Evolutionary conservation across 1,140 invertebrate genomes (phyloP), one percentile per base, ranked within the genome.

Genomic region (Drosophila parabipectinata): DNA sequence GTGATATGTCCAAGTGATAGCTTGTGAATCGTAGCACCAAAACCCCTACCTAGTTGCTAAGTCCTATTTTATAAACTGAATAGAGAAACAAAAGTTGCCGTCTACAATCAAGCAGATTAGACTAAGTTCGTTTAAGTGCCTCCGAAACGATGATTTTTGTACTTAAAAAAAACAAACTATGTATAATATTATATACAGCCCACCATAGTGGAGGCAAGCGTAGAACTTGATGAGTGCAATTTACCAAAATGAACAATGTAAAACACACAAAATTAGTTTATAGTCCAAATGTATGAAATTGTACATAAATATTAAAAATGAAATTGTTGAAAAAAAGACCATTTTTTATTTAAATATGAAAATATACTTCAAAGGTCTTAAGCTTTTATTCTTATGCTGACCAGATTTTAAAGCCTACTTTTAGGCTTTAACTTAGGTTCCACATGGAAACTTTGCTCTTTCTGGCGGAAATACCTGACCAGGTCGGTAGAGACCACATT

Each of bases 1-100:
- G 74, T 77, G 74, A 77, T 76, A 68, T 77, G 63, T 77, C 74
- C 62, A 77, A 78, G 79, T 82, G 60, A 78, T 83, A 78, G 57
- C 75, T 77, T 75, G 75, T 63, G 76, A 59, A 84, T 68, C 51
- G 67, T 84, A 84, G 72, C 76, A 79, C 54, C 50, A 69, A 77
- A 77, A 77, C 74, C 57, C 41, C 59, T 52, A 62, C 21, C 39
- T 81, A 77, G 44, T 44, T 52, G 15, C 50, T 74, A 71, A 56
- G 51, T 48, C 48, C 44, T 37, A 48, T 72, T 60, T 72, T 60
- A 56, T 64, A 64, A 73, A 63, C 47, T 66, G 48, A 74, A 41
- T 66, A 57, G 32, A 57, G 32, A 48, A 64, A 54, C 24, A 41
- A 57, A 69, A 10, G 71, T 78, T 55, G 79, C 74, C 74, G 74